Evolutionary conservation across 2,113 vertebrate genomes (phyloP).

Genomic region (Camelus bactrianus): DNA sequence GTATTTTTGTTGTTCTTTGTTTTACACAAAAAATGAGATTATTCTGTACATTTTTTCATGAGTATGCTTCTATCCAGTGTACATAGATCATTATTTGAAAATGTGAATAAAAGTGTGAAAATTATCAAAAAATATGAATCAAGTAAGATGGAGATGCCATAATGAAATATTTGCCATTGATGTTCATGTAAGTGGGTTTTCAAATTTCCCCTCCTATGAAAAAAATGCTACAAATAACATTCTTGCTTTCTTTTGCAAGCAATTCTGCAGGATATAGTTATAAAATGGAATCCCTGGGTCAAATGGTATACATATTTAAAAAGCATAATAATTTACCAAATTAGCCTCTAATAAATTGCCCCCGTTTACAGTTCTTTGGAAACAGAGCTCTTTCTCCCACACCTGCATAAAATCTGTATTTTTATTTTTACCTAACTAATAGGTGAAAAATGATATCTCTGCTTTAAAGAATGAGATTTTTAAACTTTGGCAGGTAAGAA

Average conservation of each 20-base stretch:
- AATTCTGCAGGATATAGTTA: background rate
- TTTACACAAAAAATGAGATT: background rate
- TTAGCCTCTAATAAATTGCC: background rate
- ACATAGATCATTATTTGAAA: background rate
- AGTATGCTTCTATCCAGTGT: background rate
- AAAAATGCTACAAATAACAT: conserved; percentile 23
- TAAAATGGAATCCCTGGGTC: background rate
- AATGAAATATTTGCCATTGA: background rate
- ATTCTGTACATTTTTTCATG: background rate
- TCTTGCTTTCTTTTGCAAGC: conserved; percentile 40
- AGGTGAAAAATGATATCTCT: conserved; percentile 54
- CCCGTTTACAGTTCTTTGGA: background rate
- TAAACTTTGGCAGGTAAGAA: conserved; percentile 62
- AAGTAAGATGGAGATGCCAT: background rate
- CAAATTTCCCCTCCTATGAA: conserved; percentile 25
- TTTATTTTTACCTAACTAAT: conserved; percentile 41
- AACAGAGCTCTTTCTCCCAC: background rate
- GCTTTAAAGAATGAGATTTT: conserved; percentile 63
- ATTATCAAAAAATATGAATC: background rate
- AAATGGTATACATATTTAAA: background rate
- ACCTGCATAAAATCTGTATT: background rate
- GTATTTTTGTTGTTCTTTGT: background rate
- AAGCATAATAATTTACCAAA: background rate
- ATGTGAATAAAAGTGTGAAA: background rate
- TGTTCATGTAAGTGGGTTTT: background rate